These are phyloP conservation scores for Gopherus evgoodei DNA, from an alignment of 2,113 vertebrate species.

Conservation along the genomic window DNA sequence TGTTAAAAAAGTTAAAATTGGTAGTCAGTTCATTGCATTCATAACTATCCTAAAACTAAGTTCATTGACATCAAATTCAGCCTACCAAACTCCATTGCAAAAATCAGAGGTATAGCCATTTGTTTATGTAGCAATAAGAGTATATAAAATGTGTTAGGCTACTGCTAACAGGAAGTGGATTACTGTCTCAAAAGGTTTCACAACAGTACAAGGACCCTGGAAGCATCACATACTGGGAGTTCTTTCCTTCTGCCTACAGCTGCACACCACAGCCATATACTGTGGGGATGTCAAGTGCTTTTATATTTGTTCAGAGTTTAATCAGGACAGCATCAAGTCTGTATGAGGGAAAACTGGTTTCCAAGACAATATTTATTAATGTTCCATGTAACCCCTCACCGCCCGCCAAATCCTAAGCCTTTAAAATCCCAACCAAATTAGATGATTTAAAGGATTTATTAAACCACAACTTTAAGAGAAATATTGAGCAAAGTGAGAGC, in stretches of 20 bases:
- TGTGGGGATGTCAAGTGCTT: fast-evolving
- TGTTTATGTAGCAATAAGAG: neutral
- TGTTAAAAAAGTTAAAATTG: conserved; percentile 54
- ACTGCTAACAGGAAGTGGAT: neutral
- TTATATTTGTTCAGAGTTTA: neutral
- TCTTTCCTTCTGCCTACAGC: neutral
- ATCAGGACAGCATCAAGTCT: neutral
- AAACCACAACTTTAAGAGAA: neutral
- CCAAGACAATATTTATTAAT: neutral
- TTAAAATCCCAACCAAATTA: neutral
- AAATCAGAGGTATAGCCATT: neutral
- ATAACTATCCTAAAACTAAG: neutral
- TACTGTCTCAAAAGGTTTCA: neutral
- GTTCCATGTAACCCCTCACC: neutral
- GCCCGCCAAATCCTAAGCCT: no score
- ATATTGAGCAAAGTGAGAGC: no score
- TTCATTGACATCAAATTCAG: neutral
- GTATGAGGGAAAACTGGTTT: neutral
- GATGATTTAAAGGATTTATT: neutral
- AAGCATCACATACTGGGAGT: neutral
- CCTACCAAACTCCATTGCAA: neutral
- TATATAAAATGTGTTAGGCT: neutral
- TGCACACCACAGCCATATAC: neutral
- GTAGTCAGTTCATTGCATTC: neutral
- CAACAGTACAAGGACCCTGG: neutral